phyloP scores from a whole-genome alignment of 2,797 vertebrate genomes.

The Trachops cirrhosus region DNA sequence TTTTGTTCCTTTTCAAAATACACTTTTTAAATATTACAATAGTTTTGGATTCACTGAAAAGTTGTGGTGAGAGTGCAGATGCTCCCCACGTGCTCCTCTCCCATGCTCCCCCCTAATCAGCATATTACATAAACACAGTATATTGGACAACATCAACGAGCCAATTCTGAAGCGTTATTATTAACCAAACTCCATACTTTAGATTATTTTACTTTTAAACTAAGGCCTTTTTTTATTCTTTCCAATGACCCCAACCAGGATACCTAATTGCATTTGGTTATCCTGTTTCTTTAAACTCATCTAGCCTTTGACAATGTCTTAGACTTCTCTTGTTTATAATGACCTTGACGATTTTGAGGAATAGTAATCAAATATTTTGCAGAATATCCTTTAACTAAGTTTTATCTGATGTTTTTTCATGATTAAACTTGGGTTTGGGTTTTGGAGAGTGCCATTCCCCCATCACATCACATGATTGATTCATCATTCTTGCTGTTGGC shows the following conservation, averaged over 20 bases:
- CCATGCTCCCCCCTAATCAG: neutral
- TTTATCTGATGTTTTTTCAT: neutral
- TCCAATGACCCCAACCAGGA: neutral
- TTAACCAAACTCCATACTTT: neutral
- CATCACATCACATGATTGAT: neutral
- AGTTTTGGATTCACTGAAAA: neutral
- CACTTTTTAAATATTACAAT: neutral
- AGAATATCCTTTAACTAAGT: neutral
- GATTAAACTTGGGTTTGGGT: neutral
- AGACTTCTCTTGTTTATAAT: neutral
- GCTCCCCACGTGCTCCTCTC: neutral
- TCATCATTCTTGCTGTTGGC: neutral
- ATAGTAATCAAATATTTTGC: neutral
- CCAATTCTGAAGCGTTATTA: neutral
- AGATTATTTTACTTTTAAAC: neutral
- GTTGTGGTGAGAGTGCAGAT: neutral
- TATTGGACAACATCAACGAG: neutral
- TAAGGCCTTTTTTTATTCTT: neutral
- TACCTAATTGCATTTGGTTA: neutral
- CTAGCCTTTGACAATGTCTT: neutral
- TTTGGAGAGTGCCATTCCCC: neutral
- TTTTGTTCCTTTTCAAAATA: neutral
- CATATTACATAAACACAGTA: neutral
- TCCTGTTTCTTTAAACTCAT: neutral
- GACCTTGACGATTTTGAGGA: neutral